Base-by-base conservation (phyloP, 2,888 invertebrate species). In the Eilema sororculum region DNA sequence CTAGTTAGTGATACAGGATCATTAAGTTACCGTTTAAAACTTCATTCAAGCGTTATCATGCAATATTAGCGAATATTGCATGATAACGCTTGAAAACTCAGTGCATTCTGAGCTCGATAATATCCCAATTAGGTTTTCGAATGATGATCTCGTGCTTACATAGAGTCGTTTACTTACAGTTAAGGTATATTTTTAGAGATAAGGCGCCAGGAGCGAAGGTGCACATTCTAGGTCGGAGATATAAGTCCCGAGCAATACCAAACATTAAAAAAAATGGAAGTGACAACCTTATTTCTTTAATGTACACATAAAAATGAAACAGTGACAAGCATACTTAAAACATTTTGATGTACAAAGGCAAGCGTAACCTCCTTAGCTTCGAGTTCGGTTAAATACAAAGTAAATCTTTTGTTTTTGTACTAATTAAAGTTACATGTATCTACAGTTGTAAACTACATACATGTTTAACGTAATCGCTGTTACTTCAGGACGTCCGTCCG, bases 191-290 rank as follows among this genome's bases (percentile, higher is more conserved):
- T 76, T 64, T 75, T 77, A 71, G 74, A 83, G 89, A 89, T 87
- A 87, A 89, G 86, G 83, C 82, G 83, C 85, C 83, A 79, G 82
- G 83, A 85, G 79, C 80, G 84, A 84, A 87, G 86, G 33, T 86
- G 83, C 80, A 73, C 68, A 72, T 71, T 4, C n/a, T n/a, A n/a
- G n/a, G n/a, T n/a, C n/a, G n/a, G n/a, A n/a, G n/a, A n/a, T n/a
- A n/a, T n/a, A n/a, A n/a, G n/a, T n/a, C n/a, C n/a, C n/a, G n/a
- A n/a, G 28, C 5, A 5, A 28, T 28, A 28, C 28, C 28, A 28
- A 28, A 28, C 28, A 28, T 28, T 4, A 28, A 28, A 28, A 28
- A 28, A 28, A 28, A n/a, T n/a, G n/a, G n/a, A n/a, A n/a, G n/a
- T n/a, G n/a, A n/a, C n/a, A n/a, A n/a, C n/a, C n/a, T n/a, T n/a